Base-by-base conservation (phyloP, 2,888 invertebrate genomes). In the Rhamphomyia laevipes region DNA sequence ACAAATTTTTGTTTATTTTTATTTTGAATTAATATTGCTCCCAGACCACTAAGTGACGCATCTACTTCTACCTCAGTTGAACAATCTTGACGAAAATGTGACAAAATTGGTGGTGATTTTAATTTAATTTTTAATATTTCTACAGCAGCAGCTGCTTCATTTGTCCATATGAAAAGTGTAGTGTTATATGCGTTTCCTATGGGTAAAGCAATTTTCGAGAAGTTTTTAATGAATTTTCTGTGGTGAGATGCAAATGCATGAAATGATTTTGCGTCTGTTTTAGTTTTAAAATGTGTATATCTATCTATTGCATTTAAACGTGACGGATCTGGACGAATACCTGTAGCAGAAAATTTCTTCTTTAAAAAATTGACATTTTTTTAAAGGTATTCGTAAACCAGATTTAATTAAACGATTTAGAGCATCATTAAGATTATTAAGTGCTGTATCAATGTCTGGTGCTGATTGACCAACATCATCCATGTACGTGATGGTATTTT, bases 291-390 rank as follows among this genome's bases (percentile, higher is more conserved):
- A 17, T 4, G 17, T 9, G 30, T 16, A 16, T 42, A 42, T 18
- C 13, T 27, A 16, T 42, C 41, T 18, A 42, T 43, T 5, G 21
- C 15, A 7, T 42, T 40, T 7, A 40, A 27, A 13, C 33, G 33
- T 33, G 11, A 15, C 11, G 40, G 42, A 33, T 16, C 42, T 13
- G 47, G 47, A 27, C 15, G 21, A 6, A 47, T 47, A 7, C 23
- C 48, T 30, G 21, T 17, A 1, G 48, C 27, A 9, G 47, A 47
- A 48, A 17, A 48, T 48, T 43, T 48, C 44, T 13, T 16, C 13
- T 40, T 48, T 37, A 30, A 48, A 43, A 2, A 44, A 12, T 48
- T 48, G 48, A 16, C 48, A 38, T 44, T 44, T 37, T 35, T 43
- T 21, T 18, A 30, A 27, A 12, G 40, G 27, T 30, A 40, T 46